phyloP scores from a whole-genome alignment of 1,140 invertebrate species.

The Bombus superbus region DNA sequence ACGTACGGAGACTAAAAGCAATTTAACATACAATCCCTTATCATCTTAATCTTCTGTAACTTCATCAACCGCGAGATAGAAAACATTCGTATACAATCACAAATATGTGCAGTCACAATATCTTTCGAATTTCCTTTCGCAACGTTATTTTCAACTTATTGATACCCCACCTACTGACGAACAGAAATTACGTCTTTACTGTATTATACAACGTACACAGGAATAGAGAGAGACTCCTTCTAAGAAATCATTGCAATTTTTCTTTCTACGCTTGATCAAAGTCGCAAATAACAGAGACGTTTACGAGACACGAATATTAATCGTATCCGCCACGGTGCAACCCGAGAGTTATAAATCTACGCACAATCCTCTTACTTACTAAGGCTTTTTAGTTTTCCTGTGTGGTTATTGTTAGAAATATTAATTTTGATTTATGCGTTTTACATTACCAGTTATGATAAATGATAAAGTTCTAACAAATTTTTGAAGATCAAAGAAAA shows the following conservation, averaged over 20 bases:
- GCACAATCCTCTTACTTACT: neutral
- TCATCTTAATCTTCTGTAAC: constrained; percentile 24
- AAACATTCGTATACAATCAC: neutral
- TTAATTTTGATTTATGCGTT: neutral
- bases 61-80: neutral
- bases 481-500: neutral
- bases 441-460: too few relatives aligned
- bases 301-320: constrained; percentile 11
- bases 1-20: constrained; percentile 12
- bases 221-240: neutral
- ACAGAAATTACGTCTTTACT: neutral
- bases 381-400: neutral
- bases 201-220: neutral
- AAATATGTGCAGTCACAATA: neutral
- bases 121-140: neutral
- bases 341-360: neutral
- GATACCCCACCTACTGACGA: neutral
- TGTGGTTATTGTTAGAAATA: neutral
- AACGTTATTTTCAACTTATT: constrained; percentile 1
- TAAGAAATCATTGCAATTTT: constrained; percentile 11
- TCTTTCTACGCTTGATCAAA: constrained; percentile 11
- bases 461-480: neutral
- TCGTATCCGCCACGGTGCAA: neutral
- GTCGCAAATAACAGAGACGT: neutral
- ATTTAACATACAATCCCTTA: constrained; percentile 29